phyloP scores from a whole-genome alignment of 2,888 invertebrate species.

The Eristalinus sepulchralis region DNA sequence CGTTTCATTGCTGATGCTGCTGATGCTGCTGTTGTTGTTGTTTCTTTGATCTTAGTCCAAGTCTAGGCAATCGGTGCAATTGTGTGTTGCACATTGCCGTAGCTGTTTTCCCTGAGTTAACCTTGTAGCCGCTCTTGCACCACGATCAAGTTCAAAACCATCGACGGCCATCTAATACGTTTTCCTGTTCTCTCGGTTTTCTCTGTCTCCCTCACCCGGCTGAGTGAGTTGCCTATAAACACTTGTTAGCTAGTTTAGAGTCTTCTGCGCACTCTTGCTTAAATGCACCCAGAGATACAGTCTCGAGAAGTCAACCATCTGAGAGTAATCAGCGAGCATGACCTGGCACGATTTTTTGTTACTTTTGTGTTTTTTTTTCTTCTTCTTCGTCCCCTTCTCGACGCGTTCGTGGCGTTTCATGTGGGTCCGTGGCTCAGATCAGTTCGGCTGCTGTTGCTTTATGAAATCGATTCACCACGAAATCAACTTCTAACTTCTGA shows the following conservation, averaged over 20 bases:
- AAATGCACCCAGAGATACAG: slow-evolving; percentile 33
- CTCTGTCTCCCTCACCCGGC: slow-evolving; percentile 5
- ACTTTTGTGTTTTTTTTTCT: slow-evolving; percentile 16
- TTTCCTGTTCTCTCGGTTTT: slow-evolving; percentile 8
- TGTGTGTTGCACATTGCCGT: slow-evolving; percentile 8
- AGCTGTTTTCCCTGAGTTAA: slow-evolving; percentile 60
- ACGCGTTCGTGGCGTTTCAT: background rate
- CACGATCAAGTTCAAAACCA: slow-evolving; percentile 70
- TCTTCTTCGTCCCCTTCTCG: background rate
- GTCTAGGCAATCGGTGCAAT: slow-evolving; percentile 5
- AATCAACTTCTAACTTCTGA: slow-evolving; percentile 67
- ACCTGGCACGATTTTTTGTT: slow-evolving; percentile 70
- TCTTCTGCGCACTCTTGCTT: slow-evolving; percentile 28
- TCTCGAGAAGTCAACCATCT: slow-evolving; percentile 64
- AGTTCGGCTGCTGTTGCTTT: slow-evolving; percentile 25
- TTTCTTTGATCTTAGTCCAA: background rate
- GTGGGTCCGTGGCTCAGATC: background rate
- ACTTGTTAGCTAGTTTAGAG: slow-evolving; percentile 13
- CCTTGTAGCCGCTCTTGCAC: slow-evolving; percentile 68
- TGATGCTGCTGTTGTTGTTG: background rate
- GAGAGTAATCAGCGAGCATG: slow-evolving; percentile 69
- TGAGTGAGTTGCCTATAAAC: slow-evolving; percentile 13
- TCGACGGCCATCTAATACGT: slow-evolving; percentile 54
- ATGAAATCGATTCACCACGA: slow-evolving; percentile 69
- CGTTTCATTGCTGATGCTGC: background rate